Conservation (phyloP, 2,797 vertebrate genomes). For the Melanotaenia boesemani region DNA sequence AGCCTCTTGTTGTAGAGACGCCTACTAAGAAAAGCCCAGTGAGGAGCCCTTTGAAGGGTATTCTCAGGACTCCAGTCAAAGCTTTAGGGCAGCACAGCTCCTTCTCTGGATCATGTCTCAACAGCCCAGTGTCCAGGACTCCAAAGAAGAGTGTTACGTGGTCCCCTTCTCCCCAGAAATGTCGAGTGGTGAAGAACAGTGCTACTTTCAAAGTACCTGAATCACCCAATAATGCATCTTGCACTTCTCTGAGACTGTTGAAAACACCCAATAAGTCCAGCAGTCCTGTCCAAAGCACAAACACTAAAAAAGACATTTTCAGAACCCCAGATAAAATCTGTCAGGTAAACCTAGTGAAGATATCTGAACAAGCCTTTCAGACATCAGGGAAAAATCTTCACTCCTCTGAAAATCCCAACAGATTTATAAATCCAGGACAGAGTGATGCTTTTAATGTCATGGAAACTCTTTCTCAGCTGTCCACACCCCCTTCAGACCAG, state of each 20-base stretch:
- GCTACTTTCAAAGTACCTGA: conserved; percentile 73
- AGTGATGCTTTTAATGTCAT: not conserved
- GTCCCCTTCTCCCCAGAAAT: conserved; percentile 80
- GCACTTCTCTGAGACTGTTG: conserved; percentile 58
- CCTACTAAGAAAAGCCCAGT: conserved; percentile 69
- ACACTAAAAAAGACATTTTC: conserved; percentile 57
- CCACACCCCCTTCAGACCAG: conserved; percentile 9
- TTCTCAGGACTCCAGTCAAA: conserved; percentile 80
- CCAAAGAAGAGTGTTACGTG: conserved; percentile 80
- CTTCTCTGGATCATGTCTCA: conserved; percentile 25
- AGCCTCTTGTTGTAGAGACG: conserved; percentile 49
- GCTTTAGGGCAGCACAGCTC: conserved; percentile 32
- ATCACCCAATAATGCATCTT: conserved; percentile 59
- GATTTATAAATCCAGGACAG: conserved; percentile 50
- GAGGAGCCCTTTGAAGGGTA: conserved; percentile 75
- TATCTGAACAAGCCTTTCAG: conserved; percentile 10
- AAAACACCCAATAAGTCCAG: conserved; percentile 52
- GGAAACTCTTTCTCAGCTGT: conserved; percentile 11
- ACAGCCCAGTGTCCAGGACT: conserved; percentile 62
- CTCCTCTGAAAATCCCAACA: conserved; percentile 48
- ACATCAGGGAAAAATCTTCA: conserved; percentile 31
- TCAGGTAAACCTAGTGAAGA: conserved; percentile 13
- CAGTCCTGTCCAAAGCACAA: conserved; percentile 52
- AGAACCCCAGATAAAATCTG: conserved; percentile 75
- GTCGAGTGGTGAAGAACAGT: conserved; percentile 17